Evolutionary conservation across 2,888 invertebrate genomes (phyloP), one percentile per base, ranked within the genome.

Genomic region (Autographa pulchrina): DNA sequence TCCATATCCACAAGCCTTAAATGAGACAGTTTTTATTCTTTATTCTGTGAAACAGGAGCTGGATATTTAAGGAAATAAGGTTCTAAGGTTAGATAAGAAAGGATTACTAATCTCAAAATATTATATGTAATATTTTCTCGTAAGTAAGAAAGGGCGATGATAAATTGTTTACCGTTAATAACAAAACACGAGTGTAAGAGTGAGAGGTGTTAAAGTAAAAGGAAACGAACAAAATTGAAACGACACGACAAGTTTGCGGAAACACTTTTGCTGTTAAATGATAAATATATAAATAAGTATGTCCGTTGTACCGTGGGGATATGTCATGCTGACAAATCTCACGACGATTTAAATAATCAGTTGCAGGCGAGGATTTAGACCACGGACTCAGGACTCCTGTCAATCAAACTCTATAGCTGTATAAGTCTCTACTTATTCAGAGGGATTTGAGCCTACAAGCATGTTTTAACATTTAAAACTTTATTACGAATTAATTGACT

Each of bases 211-310:
- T 65, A 60, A 75, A 66, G 65, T 62, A 31, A 75, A 75, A 69
- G 70, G 67, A 56, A 68, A 79, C 62, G 9, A 60, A 18, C n/a
- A 58, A 74, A 83, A 83, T 72, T 77, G 75, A 61, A 78, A 74
- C 61, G 56, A 35, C 81, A 83, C 71, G 75, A 68, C 48, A 25
- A n/a, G 48, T 54, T 56, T 35, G 18, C 38, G 52, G 13, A 18
- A 62, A n/a, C 52, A 20, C 62, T 74, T 65, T 62, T 68, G 13
- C 35, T n/a, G 31, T 16, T n/a, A 52, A 52, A 52, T 43, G 38
- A n/a, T 48, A 11, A 25, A 8, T 54, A 41, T 63, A 25, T 59
- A 16, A 59, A 25, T 59, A 16, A 59, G 8, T 59, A 32, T 31
- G 25, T 59, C 20, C 54, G 20, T 20, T 56, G 25, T 56, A 56